These are phyloP conservation scores for Panagrolaimus sp. DNA, from an alignment of 1,140 invertebrate genomes.

Conservation along the genomic window DNA sequence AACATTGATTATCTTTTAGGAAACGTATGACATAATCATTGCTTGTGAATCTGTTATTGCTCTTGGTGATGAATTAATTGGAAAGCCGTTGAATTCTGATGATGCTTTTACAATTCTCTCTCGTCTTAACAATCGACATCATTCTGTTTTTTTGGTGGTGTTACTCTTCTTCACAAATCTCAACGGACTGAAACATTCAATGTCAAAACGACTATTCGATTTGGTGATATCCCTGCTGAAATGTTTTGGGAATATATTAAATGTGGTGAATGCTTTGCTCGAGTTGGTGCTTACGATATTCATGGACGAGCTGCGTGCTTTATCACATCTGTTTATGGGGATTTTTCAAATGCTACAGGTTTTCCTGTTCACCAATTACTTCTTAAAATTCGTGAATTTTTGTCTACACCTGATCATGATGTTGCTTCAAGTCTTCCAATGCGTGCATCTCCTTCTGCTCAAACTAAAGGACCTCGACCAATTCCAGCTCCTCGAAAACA, in stretches of 20 bases:
- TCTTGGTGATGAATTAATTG: constrained; percentile 73
- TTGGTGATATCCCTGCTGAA: constrained; percentile 70
- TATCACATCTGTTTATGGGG: constrained; percentile 78
- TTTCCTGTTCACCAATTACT: constrained; percentile 77
- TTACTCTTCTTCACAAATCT: constrained; percentile 40
- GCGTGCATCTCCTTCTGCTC: too few relatives aligned
- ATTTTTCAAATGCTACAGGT: constrained; percentile 87
- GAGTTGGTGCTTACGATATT: constrained; percentile 89
- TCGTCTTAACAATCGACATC: constrained; percentile 70
- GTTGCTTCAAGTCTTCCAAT: too few relatives aligned
- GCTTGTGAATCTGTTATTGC: constrained; percentile 84
- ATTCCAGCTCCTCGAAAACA: too few relatives aligned
- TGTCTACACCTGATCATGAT: too few relatives aligned
- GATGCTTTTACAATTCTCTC: constrained; percentile 75
- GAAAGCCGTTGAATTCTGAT: constrained; percentile 73
- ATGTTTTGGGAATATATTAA: constrained; percentile 77
- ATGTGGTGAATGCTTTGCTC: constrained; percentile 68
- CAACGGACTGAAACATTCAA: constrained; percentile 67
- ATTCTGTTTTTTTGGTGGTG: constrained; percentile 73
- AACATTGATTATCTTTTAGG: constrained; percentile 45
- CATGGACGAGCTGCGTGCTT: constrained; percentile 82
- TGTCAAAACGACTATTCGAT: constrained; percentile 74
- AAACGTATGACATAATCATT: constrained; percentile 71
- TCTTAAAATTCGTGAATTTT: constrained; percentile 64
- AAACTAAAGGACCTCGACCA: too few relatives aligned